phyloP scores from a whole-genome alignment of 2,888 invertebrate species.

The Aphodius granarius region DNA sequence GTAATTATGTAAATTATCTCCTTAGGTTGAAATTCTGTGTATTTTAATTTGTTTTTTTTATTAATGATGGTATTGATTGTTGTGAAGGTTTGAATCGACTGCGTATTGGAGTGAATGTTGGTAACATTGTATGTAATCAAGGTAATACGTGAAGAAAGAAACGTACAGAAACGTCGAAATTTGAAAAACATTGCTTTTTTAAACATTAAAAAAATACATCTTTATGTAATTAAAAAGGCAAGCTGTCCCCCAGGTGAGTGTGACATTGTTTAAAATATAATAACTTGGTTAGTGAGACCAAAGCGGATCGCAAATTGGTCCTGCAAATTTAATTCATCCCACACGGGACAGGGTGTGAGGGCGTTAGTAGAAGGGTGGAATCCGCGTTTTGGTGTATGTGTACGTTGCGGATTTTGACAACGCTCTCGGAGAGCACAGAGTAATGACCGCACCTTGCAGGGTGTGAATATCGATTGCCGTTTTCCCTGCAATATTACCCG shows the following conservation, averaged over 20 bases:
- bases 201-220: too few relatives aligned
- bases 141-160: too few relatives aligned
- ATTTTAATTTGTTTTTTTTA: background rate
- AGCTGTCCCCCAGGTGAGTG: background rate
- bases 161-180: too few relatives aligned
- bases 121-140: background rate
- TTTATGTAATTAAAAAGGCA: too few relatives aligned
- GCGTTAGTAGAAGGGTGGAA: background rate
- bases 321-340: background rate
- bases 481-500: background rate
- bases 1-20: background rate
- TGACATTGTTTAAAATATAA: background rate
- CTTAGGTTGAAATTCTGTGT: background rate
- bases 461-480: slow-evolving; percentile 27
- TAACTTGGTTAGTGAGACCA: background rate
- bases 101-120: background rate
- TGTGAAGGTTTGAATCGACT: background rate
- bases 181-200: too few relatives aligned
- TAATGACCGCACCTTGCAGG: slow-evolving; percentile 36
- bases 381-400: background rate
- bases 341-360: background rate
- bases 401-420: slow-evolving; percentile 19
- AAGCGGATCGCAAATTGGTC: background rate
- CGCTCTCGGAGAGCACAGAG: slow-evolving; percentile 30
- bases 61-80: background rate